These are phyloP conservation scores for Drosophila lutescens DNA, from an alignment of 2,888 invertebrate genomes.

Conservation along the genomic window DNA sequence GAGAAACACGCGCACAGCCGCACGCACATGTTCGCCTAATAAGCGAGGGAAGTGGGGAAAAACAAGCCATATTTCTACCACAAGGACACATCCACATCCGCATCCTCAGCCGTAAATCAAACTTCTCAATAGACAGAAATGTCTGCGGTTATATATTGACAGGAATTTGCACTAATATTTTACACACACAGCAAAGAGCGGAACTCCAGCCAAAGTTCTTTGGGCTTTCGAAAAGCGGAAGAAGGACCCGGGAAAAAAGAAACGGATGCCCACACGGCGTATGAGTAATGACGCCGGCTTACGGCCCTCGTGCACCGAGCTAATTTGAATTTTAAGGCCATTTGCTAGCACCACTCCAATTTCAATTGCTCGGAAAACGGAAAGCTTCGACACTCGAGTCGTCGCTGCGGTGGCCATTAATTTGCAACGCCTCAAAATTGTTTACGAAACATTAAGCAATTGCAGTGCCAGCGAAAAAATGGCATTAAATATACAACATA, in stretches of 20 bases:
- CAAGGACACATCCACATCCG: conserved; percentile 20
- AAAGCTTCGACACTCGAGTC: conserved; percentile 37
- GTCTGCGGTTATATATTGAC: conserved; percentile 50
- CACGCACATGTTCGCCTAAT: conserved; percentile 37
- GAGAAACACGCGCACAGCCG: conserved; percentile 29
- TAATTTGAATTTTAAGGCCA: conserved; percentile 50
- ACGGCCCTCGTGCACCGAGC: conserved; percentile 29
- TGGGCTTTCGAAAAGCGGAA: neutral
- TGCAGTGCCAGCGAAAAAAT: conserved; percentile 67
- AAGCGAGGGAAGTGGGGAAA: conserved; percentile 15
- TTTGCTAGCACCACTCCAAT: conserved; percentile 39
- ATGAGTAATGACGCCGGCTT: conserved; percentile 42
- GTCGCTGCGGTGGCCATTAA: conserved; percentile 50
- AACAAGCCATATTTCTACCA: conserved; percentile 18
- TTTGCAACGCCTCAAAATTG: conserved; percentile 68
- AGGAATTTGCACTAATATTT: conserved; percentile 41
- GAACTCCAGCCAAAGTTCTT: conserved; percentile 5
- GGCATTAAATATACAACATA: conserved; percentile 46
- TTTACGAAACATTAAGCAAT: conserved; percentile 74
- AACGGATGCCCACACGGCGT: conserved; percentile 22
- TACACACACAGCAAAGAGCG: conserved; percentile 15
- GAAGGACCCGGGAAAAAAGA: neutral
- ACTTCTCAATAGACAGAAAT: conserved; percentile 57
- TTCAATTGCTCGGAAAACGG: conserved; percentile 71
- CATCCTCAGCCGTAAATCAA: conserved; percentile 55